phyloP scores from a whole-genome alignment of 2,113 vertebrate species.

The Pan troglodytes region DNA sequence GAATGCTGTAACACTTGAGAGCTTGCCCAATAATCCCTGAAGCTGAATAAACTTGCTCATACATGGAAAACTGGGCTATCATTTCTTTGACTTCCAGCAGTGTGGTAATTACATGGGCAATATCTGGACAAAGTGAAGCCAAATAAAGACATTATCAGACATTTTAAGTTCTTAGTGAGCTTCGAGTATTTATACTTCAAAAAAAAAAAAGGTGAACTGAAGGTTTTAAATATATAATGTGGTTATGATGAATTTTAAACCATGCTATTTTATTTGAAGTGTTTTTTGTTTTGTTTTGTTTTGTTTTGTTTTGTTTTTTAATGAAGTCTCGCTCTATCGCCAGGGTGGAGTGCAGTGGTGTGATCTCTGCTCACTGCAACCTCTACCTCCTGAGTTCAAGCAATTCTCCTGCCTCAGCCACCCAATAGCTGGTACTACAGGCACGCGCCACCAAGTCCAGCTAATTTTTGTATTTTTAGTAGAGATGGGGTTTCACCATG shows the following conservation, averaged over 20 bases:
- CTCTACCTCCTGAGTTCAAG: too few relatives aligned
- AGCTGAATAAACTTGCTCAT: not conserved
- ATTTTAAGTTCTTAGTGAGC: not conserved
- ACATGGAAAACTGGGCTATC: not conserved
- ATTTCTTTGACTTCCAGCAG: not conserved
- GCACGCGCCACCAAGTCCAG: accelerated
- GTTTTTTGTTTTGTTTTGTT: not conserved
- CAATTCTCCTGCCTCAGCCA: too few relatives aligned
- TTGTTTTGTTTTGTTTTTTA: too few relatives aligned
- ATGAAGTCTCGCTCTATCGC: too few relatives aligned
- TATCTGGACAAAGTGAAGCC: not conserved
- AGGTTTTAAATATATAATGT: not conserved
- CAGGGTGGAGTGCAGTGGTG: too few relatives aligned
- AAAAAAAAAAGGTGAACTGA: not conserved
- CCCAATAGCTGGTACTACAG: too few relatives aligned
- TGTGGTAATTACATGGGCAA: not conserved
- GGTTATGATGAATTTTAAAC: not conserved
- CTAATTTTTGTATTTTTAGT: too few relatives aligned
- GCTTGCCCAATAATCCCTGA: not conserved
- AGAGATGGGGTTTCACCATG: too few relatives aligned
- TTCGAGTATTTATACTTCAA: not conserved
- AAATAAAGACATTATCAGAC: not conserved
- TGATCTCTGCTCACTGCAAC: too few relatives aligned
- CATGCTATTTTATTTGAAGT: not conserved
- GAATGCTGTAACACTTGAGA: not conserved